phyloP scores from a whole-genome alignment of 2,888 invertebrate species.

The Xylocampa areola region DNA sequence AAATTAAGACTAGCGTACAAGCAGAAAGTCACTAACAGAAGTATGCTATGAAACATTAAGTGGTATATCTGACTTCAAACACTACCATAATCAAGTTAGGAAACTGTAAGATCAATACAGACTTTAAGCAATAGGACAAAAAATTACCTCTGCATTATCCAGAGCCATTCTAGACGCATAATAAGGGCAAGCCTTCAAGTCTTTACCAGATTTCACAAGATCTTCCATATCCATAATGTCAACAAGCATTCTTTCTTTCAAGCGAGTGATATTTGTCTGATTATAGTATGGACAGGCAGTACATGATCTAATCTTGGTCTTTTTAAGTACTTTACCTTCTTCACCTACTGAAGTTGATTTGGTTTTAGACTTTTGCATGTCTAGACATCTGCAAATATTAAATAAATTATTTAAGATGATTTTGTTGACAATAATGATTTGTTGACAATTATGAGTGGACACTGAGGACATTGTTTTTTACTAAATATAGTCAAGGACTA shows the following conservation, averaged over 20 bases:
- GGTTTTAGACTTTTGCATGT: constrained; percentile 92
- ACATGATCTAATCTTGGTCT: constrained; percentile 87
- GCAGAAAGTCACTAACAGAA: too few species aligned
- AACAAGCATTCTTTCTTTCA: constrained; percentile 91
- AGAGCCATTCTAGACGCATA: constrained; percentile 96
- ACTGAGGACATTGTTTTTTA: too few species aligned
- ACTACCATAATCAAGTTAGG: neutral
- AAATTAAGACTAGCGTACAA: too few species aligned
- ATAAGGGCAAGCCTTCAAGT: constrained; percentile 96
- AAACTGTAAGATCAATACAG: too few species aligned
- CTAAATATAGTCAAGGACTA: too few species aligned
- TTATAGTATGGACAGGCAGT: constrained; percentile 93
- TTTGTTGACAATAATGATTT: too few species aligned
- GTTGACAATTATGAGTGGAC: too few species aligned
- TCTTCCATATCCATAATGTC: constrained; percentile 97
- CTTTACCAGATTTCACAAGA: constrained; percentile 91
- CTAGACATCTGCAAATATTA: constrained; percentile 91
- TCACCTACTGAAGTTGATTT: constrained; percentile 89
- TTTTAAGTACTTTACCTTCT: constrained; percentile 91
- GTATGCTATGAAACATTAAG: too few species aligned
- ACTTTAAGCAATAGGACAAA: too few species aligned
- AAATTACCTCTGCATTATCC: constrained; percentile 93
- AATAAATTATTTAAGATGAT: neutral
- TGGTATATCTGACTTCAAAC: too few species aligned
- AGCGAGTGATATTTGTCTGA: constrained; percentile 89